Conservation (phyloP, 2,797 vertebrate species). For the Myiothlypis chrysogaster region DNA sequence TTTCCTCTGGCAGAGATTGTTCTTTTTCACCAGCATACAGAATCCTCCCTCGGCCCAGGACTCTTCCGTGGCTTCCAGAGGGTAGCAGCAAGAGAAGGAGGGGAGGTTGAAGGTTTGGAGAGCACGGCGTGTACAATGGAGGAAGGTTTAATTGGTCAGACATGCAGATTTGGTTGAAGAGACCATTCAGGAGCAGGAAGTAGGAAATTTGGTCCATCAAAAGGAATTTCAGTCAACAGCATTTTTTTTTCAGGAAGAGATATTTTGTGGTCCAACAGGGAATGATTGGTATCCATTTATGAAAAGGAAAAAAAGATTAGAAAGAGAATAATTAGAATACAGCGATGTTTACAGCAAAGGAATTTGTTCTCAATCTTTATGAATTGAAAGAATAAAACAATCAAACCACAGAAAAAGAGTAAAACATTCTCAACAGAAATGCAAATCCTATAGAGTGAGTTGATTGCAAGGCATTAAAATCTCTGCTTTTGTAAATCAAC, state of each 20-base stretch:
- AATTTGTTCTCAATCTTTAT: slow-evolving; percentile 48
- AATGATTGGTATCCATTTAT: slow-evolving; percentile 86
- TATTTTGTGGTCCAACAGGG: slow-evolving; percentile 76
- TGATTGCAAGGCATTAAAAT: not conserved
- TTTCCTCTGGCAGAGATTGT: slow-evolving; percentile 99
- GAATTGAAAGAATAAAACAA: slow-evolving; percentile 59
- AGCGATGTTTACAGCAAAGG: slow-evolving; percentile 80
- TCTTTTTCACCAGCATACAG: slow-evolving; percentile 99
- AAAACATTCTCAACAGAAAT: slow-evolving; percentile 18
- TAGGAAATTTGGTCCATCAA: slow-evolving; percentile 87
- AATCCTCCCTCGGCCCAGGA: slow-evolving; percentile 99
- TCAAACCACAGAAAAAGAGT: slow-evolving; percentile 38
- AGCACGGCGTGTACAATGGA: slow-evolving; percentile 69
- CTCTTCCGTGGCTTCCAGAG: slow-evolving; percentile 98
- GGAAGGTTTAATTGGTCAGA: slow-evolving; percentile 87
- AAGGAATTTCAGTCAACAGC: slow-evolving; percentile 82
- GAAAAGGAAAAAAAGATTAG: slow-evolving; percentile 76
- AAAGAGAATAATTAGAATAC: slow-evolving; percentile 81
- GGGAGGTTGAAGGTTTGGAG: slow-evolving; percentile 76
- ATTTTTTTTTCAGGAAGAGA: slow-evolving; percentile 77
- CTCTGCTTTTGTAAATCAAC: not conserved
- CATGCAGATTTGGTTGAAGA: slow-evolving; percentile 83
- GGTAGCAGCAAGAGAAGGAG: slow-evolving; percentile 78
- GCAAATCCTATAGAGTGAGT: not conserved
- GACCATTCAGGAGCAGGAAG: slow-evolving; percentile 84